phyloP scores from a whole-genome alignment of 1,140 invertebrate genomes.

The Chymomyza costata region DNA sequence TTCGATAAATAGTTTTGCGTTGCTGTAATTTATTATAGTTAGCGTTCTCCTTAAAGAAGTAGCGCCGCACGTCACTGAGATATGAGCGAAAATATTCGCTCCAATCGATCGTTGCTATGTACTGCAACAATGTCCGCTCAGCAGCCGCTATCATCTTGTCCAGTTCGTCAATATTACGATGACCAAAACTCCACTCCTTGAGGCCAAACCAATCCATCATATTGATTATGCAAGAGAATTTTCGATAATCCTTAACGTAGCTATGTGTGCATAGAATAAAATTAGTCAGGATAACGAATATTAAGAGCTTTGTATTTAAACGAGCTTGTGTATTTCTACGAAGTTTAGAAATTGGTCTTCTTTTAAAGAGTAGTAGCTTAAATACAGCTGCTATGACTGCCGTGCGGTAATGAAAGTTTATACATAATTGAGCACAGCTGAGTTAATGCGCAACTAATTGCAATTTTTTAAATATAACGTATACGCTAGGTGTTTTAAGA shows the following conservation, averaged over 20 bases:
- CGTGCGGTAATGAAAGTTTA: constrained; percentile 2
- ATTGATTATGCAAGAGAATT: constrained; percentile 70
- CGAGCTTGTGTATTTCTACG: not conserved
- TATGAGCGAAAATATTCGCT: constrained; percentile 78
- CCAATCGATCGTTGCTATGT: constrained; percentile 79
- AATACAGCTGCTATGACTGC: too few species aligned
- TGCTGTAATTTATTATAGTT: constrained; percentile 71
- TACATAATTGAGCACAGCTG: constrained; percentile 42
- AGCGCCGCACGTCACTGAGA: constrained; percentile 77
- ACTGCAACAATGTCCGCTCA: constrained; percentile 61
- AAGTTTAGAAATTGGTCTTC: too few species aligned
- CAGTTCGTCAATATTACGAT: constrained; percentile 74
- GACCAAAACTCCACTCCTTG: constrained; percentile 71
- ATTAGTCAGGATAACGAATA: too few species aligned
- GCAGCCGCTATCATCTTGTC: constrained; percentile 45
- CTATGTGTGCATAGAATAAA: too few species aligned
- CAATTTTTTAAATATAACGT: constrained; percentile 50
- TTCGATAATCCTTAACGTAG: constrained; percentile 64
- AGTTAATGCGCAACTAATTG: constrained; percentile 57
- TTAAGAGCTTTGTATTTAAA: not conserved
- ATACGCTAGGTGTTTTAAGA: too few species aligned
- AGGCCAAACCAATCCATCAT: constrained; percentile 75
- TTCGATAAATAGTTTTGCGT: constrained; percentile 74
- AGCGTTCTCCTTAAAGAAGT: constrained; percentile 77
- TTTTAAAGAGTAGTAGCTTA: too few species aligned